Evolutionary conservation across 2,113 vertebrate species (phyloP).

Genomic region (Excalfactoria chinensis): DNA sequence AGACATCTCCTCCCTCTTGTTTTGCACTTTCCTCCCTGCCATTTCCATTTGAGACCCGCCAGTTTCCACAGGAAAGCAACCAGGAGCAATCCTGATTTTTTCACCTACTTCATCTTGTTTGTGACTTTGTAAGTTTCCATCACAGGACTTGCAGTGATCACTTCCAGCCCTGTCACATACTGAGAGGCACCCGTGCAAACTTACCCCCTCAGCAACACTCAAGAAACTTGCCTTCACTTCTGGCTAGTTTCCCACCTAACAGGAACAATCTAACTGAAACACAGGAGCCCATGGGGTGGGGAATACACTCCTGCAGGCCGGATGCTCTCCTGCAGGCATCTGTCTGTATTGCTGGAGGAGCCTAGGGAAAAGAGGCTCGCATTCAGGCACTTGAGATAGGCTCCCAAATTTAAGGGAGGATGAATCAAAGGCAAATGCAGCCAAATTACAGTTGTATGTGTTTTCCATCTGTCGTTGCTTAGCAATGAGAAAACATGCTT

Average conservation of each 20-base stretch:
- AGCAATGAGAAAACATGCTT: background rate
- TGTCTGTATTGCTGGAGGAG: background rate
- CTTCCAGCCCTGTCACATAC: background rate
- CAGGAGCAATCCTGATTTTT: background rate
- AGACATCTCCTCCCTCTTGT: background rate
- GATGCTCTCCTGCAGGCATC: background rate
- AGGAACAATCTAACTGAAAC: background rate
- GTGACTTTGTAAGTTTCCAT: background rate
- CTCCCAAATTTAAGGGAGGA: background rate
- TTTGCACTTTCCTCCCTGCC: background rate
- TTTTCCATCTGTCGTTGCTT: background rate
- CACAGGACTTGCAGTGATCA: background rate
- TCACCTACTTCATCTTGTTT: background rate
- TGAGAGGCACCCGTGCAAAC: background rate
- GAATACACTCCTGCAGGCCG: background rate
- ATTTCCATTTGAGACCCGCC: background rate
- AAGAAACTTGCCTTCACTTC: background rate
- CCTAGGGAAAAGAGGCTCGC: background rate
- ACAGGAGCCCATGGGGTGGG: accelerated
- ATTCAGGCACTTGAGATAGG: background rate
- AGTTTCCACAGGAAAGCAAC: background rate
- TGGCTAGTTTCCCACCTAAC: background rate
- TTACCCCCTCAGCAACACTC: background rate
- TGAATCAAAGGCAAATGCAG: background rate
- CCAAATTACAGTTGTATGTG: background rate